Evolutionary conservation across 2,888 invertebrate genomes (phyloP), one percentile per base, ranked within the genome.

Genomic region (Epinotia brunnichana): DNA sequence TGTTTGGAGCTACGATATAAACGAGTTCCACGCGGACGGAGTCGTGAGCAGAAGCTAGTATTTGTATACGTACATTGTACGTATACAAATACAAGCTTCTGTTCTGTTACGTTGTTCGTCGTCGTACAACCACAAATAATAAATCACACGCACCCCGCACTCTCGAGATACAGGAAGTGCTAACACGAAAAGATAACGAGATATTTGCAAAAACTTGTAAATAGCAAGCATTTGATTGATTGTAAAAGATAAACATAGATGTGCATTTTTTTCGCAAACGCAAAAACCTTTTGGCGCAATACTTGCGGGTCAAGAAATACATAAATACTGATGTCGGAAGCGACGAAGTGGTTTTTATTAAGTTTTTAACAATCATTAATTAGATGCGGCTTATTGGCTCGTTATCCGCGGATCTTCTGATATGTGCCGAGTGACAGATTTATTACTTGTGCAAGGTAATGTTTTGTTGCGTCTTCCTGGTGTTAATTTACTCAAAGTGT

Each of bases 391-490:
- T 85, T 89, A 89, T 89, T 88, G 86, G 87, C 82, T 87, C 82
- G 84, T 87, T 88, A 86, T 86, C 85, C 86, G 84, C 83, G 85
- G 84, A 87, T 88, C 84, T 51, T 86, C 85, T 84, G 87, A 87
- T 87, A 87, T 83, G 83, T 85, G 85, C 83, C 82, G 82, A 87
- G 86, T 87, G 90, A 90, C 89, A 90, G 90, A 90, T 91, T 91
- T 91, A 90, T 89, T 89, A 84, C 83, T 79, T 74, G 80, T 79
- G 87, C 88, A 88, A 89, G 86, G 89, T 85, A 86, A 86, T 85
- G 85, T 81, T 85, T 87, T 84, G 83, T 79, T 78, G 73, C 75
- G 71, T 84, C 89, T 90, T 91, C 90, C 90, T 86, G 84, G 83
- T 85, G 76, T 76, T 80, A 60, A 63, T 73, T 73, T 59, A 69